Percentiles rank a stretch among this genome's conserved stretches.
These are phyloP conservation scores for Pollenia labialis DNA, from an alignment of 2,888 invertebrate species.

Conservation along the genomic window DNA sequence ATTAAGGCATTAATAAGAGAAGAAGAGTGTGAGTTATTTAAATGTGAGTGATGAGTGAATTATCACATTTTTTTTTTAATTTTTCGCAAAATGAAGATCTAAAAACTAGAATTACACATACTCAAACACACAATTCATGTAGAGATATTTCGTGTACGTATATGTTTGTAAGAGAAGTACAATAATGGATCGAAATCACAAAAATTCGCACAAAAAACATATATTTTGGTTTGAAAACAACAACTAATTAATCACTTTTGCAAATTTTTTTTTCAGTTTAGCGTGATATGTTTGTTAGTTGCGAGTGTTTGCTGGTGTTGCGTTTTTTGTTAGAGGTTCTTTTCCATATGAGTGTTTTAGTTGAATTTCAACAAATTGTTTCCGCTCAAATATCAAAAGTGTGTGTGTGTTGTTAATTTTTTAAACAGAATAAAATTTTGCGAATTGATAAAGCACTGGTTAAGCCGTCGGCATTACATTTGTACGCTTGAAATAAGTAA, in stretches of 20 bases:
- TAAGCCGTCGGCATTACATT: constrained; percentile 51
- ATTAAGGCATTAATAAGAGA: background rate
- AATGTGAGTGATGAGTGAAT: constrained; percentile 51
- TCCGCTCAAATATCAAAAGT: constrained; percentile 39
- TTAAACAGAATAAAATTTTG: constrained; percentile 4
- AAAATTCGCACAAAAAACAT: constrained; percentile 28
- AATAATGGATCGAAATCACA: constrained; percentile 4
- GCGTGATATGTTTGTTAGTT: constrained; percentile 34
- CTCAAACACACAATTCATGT: background rate
- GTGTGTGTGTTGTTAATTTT: background rate
- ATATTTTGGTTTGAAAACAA: constrained; percentile 5
- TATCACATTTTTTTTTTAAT: constrained; percentile 19
- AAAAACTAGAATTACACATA: constrained; percentile 40
- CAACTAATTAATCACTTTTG: constrained; percentile 58
- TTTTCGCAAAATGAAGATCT: constrained; percentile 62
- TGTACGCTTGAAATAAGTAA: background rate
- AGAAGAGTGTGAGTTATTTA: constrained; percentile 14
- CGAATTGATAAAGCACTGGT: constrained; percentile 4
- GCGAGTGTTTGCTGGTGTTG: background rate
- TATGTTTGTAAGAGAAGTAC: constrained; percentile 2
- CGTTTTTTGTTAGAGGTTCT: constrained; percentile 2
- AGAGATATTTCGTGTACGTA: background rate
- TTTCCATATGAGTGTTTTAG: constrained; percentile 26
- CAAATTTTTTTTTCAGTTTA: constrained; percentile 21
- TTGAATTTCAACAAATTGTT: constrained; percentile 23